A percentile compares a stretch with the other conserved stretches of the same genome.
Evolutionary conservation across 2,797 vertebrate genomes (phyloP).

Genomic region (Malacoctenus gilli): DNA sequence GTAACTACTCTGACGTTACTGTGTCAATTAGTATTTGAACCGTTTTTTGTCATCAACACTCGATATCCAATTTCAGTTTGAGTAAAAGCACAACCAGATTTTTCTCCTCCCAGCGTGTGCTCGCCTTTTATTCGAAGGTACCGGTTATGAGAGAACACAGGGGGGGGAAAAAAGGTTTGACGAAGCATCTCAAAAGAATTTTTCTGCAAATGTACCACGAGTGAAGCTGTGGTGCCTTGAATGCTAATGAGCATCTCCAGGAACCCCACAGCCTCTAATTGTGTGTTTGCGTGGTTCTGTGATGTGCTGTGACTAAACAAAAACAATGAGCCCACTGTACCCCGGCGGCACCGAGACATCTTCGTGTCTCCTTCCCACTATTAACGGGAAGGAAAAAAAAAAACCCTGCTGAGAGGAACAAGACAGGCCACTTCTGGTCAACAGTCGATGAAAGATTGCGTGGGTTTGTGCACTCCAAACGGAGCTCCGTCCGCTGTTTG

Average conservation of each 20-base stretch:
- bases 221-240: conserved; percentile 40
- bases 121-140: conserved; percentile 18
- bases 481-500: not conserved
- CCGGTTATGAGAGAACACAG: conserved; percentile 16
- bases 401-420: conserved; percentile 27
- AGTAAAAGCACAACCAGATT: too few relatives aligned
- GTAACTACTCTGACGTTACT: too few relatives aligned
- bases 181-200: conserved; percentile 10
- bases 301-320: conserved; percentile 70
- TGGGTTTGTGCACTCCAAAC: conserved; percentile 25
- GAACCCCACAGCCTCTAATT: conserved; percentile 66
- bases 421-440: conserved; percentile 46
- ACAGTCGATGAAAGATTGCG: conserved; percentile 32
- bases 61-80: conserved; percentile 29
- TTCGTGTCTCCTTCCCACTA: conserved; percentile 48
- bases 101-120: conserved; percentile 25
- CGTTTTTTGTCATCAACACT: too few relatives aligned
- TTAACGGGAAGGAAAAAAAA: too few relatives aligned
- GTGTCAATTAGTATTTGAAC: too few relatives aligned
- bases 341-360: conserved; percentile 37
- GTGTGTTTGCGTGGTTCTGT: conserved; percentile 67
- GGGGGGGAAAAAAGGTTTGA: not conserved
- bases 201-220: not conserved
- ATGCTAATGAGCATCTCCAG: conserved; percentile 69
- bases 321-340: conserved; percentile 65